Evolutionary conservation across 1,140 invertebrate genomes (phyloP), one percentile per base, ranked within the genome.

Genomic region (Sycobia sp.): DNA sequence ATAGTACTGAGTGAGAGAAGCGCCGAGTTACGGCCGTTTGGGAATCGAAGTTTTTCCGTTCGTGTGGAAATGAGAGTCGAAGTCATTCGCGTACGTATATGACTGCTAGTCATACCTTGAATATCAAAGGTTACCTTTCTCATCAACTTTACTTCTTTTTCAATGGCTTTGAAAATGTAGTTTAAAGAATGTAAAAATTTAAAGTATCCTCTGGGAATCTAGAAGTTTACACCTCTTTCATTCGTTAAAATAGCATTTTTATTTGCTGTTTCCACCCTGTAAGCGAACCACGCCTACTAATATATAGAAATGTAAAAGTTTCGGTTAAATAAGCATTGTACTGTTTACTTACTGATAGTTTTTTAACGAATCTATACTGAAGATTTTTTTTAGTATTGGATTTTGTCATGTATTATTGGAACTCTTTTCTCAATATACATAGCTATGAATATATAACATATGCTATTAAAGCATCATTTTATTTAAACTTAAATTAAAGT

Each of bases 1-100:
- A 20, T 7, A 43, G 36, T 20, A 36, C 11, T 14, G 38, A 27
- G 18, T 9, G 46, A 22, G 43, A 49, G 34, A 27, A 49, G 44
- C 46, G 27, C 25, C 46, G 49, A 65, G 55, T 65, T 65, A 65
- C 49, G 14, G 62, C 62, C 62, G 36, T 44, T 39, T 20, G 54
- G 55, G 56, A 65, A 59, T 65, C 47, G 55, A 65, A 65, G 62
- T 65, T 59, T 65, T 65, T 65, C 50, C 56, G 53, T 65, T 65
- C 47, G 56, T 32, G 46, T 65, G 55, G 62, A 51, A 65, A 65
- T 65, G 54, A 58, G 38, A 65, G 43, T 38, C 29, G 43, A 34
- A 46, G 41, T 57, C 18, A 46, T 57, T 36, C 43, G 43, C 18
- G 32, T 29, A 47, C 54, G 39, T 47, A 25, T 41, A 56, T 56